A percentile compares a stretch with the other conserved stretches of the same genome.
These are phyloP conservation scores for Eurystomus glaucurus DNA, from an alignment of 2,797 vertebrate species.

Conservation along the genomic window DNA sequence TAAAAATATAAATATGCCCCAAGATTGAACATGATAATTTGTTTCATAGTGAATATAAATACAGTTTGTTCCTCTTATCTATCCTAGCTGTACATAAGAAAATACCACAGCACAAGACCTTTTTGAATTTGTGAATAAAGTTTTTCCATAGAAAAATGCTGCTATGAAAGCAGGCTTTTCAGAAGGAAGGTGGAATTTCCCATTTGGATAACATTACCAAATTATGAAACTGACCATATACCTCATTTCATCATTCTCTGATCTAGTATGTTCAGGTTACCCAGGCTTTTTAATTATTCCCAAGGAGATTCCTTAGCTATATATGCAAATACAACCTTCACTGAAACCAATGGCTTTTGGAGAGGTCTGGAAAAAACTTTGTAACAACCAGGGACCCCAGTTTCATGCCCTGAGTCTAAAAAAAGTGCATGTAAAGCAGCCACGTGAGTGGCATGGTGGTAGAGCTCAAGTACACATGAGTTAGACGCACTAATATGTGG, in stretches of 20 bases:
- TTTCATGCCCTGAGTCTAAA: background rate
- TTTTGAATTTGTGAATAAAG: background rate
- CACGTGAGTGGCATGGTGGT: fast-evolving
- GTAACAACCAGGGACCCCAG: too few relatives aligned
- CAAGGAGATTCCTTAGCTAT: background rate
- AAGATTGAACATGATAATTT: background rate
- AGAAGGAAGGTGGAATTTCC: background rate
- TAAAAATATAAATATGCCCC: background rate
- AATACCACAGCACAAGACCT: background rate
- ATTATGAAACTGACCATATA: background rate
- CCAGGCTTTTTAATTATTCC: background rate
- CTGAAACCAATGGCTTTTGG: background rate
- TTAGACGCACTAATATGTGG: background rate
- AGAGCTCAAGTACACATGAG: background rate
- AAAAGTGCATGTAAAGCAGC: background rate
- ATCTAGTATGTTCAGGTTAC: background rate
- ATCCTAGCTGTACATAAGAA: background rate
- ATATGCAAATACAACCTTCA: background rate
- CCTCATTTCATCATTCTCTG: background rate
- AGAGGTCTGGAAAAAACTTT: background rate
- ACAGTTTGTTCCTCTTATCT: background rate
- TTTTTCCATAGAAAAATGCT: background rate
- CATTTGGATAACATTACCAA: background rate
- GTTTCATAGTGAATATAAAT: constrained; percentile 7
- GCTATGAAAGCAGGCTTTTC: background rate